Evolutionary conservation across 2,888 invertebrate genomes (phyloP), one percentile per base, ranked within the genome.

Genomic region (Physocephala rufipes): DNA sequence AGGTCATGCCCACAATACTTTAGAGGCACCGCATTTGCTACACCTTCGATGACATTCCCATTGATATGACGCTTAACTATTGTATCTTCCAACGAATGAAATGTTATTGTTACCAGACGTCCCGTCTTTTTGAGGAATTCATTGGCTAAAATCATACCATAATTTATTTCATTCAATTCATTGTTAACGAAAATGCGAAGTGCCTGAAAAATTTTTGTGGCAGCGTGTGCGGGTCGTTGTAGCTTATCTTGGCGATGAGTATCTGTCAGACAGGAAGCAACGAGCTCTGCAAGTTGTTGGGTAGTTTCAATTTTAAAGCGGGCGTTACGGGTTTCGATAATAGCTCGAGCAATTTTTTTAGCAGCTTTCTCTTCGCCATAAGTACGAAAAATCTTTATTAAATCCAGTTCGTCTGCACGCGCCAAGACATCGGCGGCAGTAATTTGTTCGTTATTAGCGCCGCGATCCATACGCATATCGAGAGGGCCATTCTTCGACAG

Each of bases 401-500:
- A 87, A 83, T 95, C 93, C 59, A 88, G 87, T 85, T 96, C 96
- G 75, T 91, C 90, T 0, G 93, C 90, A 67, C 90, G 89, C 13
- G 94, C 93, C 65, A 98, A 87, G 2, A 98, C 92, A 85, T 97
- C 95, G 53, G 94, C 92, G 2, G 95, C 98, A 45, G 95, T 95
- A 9, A 94, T 91, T 79, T 90, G 90, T 72, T 91, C 88, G 0
- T 91, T 89, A 0, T 91, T 89, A 79, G 87, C 90, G 9, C 89
- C 87, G 0, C 92, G 91, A 87, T 96, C 95, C 98, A 98, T 98
- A 82, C 97, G 89, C 97, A 98, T 98, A 81, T 98, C 97, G 69
- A 98, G 87, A 3, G 93, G 94, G 0, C 96, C 97, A 87, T 97
- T 90, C 83, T 91, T 90, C 63, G 90, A 92, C 0, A 97, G 81